Base-by-base conservation (phyloP, 2,797 vertebrate species). In the Tokudaia muenninki region DNA sequence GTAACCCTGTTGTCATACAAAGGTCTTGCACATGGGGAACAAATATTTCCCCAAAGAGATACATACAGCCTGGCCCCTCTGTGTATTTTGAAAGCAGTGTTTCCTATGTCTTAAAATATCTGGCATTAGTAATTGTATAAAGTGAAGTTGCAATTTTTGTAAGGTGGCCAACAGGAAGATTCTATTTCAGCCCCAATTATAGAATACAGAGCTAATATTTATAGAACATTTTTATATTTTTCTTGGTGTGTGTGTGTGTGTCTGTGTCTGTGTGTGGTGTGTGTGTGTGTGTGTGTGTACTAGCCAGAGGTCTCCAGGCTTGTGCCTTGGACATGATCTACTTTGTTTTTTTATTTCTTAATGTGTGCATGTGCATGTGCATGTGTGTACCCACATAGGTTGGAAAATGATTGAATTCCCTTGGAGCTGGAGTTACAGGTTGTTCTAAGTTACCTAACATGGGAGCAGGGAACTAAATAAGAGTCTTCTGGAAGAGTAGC, bases 101-200 rank as follows among this genome's bases (percentile, higher is more conserved):
- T 95, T 94, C 44, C 75, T 57, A 90, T 59, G 22, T 59, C 84
- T 90, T 63, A 90, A 93, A 91, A 81, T 94, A 88, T n/a, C 74
- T 86, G 11, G 24, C 47, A 29, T 34, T 86, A n/a, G 16, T 86
- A 67, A 50, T 59, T 10, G 29, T 34, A 17, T 65, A 77, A 50
- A 19, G 47, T 31, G 90, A 91, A 95, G 90, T 34, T 94, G 50
- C 81, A 65, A 74, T 26, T 93, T 94, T 72, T 96, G 41, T 82
- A 82, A 96, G 59, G 19, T 65, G 79, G 67, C 41, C 47, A 94
- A 50, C 3, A 24, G 10, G 57, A 79, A 31, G 8, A 26, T 95
- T 93, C 50, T 88, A 26, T 84, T 92, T 94, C 72, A 87, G 37
- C 17, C 47, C 59, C 94, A 88, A 80, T 61, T 90, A 80, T 55